Conservation (phyloP, 2,797 vertebrate genomes). For the Lophotriccus pileatus region DNA sequence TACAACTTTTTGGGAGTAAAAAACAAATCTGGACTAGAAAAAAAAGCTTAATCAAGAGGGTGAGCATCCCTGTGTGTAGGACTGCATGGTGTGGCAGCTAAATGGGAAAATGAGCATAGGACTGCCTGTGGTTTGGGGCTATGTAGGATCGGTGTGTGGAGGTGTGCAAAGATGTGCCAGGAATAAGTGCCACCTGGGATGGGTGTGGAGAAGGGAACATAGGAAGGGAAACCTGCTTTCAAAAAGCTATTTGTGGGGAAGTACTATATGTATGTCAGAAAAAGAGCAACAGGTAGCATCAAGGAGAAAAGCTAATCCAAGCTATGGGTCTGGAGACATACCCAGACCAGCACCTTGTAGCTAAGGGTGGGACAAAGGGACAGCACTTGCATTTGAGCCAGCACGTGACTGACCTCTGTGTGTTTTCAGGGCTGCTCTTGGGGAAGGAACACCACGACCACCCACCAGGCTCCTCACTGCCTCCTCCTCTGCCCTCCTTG, state of each 20-base stretch:
- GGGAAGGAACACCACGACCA: constrained; percentile 75
- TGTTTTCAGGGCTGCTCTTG: constrained; percentile 73
- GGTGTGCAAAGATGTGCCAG: fast-evolving
- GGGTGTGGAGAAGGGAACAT: background rate
- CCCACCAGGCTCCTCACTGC: background rate
- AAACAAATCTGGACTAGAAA: background rate
- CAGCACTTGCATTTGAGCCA: background rate
- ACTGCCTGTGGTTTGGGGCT: background rate
- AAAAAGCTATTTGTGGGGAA: background rate
- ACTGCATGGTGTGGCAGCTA: background rate
- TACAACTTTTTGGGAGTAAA: background rate
- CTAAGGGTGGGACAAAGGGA: fast-evolving
- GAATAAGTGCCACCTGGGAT: background rate
- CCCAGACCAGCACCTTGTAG: background rate
- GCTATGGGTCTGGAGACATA: background rate
- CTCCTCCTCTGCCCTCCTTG: constrained; percentile 44
- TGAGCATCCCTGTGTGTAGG: background rate
- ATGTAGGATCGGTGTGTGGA: fast-evolving
- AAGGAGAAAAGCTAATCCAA: background rate
- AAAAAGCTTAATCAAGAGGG: background rate
- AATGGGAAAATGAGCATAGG: background rate
- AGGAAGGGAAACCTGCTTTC: background rate
- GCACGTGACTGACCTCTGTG: background rate
- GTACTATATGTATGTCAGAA: background rate
- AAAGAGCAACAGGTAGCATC: background rate